These are phyloP conservation scores for Nothocercus julius DNA, from an alignment of 2,113 vertebrate genomes.

Conservation along the genomic window DNA sequence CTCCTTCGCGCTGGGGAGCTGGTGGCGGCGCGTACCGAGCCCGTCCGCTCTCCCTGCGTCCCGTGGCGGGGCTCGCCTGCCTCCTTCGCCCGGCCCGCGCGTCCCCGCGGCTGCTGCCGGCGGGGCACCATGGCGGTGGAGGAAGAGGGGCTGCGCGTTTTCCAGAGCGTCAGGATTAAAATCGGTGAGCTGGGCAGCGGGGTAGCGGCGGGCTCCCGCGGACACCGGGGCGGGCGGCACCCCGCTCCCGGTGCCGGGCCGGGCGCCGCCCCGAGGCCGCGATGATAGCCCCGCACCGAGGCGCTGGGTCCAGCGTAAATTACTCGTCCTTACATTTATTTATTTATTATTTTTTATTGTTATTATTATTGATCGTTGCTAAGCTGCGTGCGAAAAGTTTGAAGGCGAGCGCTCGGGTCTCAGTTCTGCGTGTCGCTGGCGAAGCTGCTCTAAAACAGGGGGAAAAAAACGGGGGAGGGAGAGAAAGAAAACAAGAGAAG, in stretches of 20 bases:
- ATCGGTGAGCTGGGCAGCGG: conserved; percentile 82
- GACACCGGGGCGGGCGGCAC: too few species aligned
- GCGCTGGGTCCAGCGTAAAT: too few species aligned
- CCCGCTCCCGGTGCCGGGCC: too few species aligned
- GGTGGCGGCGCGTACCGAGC: neutral
- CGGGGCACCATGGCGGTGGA: conserved; percentile 90
- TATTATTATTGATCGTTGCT: neutral
- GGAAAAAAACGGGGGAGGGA: neutral
- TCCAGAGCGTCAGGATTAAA: conserved; percentile 97
- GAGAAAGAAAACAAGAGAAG: neutral
- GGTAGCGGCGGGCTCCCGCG: neutral
- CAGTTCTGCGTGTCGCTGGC: neutral
- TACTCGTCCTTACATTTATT: too few species aligned
- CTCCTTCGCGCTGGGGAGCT: neutral
- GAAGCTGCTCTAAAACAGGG: neutral
- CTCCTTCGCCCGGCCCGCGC: too few species aligned
- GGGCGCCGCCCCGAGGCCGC: neutral
- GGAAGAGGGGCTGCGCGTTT: conserved; percentile 94
- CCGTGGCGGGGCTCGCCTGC: neutral
- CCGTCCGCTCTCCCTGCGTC: neutral
- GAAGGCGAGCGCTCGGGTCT: neutral
- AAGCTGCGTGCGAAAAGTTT: conserved; percentile 8
- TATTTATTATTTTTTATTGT: too few species aligned
- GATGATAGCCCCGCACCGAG: neutral
- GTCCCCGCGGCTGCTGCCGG: neutral